Percentiles rank a stretch among this genome's conserved stretches.
Evolutionary conservation across 2,797 vertebrate genomes (phyloP).

Genomic region (Simalia tracyae): DNA sequence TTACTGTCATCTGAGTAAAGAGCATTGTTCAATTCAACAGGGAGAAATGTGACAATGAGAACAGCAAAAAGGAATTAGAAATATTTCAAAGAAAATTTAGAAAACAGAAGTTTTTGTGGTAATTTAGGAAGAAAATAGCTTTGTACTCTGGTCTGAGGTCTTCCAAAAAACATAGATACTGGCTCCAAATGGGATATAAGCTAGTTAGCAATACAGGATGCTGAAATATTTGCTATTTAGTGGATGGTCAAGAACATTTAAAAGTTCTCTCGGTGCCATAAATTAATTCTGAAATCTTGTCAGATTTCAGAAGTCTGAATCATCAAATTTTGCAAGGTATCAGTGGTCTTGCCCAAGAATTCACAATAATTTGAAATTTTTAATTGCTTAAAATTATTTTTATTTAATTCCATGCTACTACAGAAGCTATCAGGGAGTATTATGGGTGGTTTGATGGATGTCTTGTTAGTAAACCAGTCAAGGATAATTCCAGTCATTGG

Average conservation of each 20-base stretch:
- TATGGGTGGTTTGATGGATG: neutral
- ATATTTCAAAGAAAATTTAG: neutral
- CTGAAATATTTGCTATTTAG: neutral
- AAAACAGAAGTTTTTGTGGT: neutral
- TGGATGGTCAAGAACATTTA: neutral
- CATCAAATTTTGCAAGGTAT: neutral
- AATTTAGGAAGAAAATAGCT: neutral
- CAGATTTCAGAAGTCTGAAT: neutral
- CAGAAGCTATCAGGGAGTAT: neutral
- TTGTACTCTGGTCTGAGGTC: neutral
- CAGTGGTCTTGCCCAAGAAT: neutral
- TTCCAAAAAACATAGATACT: neutral
- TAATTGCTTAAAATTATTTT: neutral
- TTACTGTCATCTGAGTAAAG: conserved; percentile 35
- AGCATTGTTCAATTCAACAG: neutral
- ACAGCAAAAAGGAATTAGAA: neutral
- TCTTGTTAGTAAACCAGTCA: neutral
- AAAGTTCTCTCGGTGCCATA: neutral
- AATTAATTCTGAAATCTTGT: too few relatives aligned
- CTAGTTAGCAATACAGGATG: neutral
- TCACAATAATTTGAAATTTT: neutral
- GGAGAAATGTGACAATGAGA: neutral
- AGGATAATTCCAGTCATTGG: neutral
- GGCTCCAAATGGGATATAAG: neutral
- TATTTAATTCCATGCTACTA: neutral